A percentile compares a stretch with the other conserved stretches of the same genome.
phyloP scores from a whole-genome alignment of 2,888 invertebrate genomes.

The Trissoscelio sp. region DNA sequence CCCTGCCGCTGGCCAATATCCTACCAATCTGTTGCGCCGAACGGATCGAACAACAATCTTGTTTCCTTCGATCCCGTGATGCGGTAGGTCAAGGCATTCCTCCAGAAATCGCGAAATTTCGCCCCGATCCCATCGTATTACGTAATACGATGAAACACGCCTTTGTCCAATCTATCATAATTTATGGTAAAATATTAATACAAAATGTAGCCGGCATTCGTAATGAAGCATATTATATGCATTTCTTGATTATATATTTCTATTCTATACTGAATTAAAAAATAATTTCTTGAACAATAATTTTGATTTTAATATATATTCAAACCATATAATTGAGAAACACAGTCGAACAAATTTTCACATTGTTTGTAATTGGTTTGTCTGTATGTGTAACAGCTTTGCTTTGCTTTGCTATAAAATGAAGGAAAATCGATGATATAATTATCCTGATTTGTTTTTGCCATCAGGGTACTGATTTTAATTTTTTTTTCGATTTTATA shows the following conservation, averaged over 20 bases:
- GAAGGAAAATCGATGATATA: too few species aligned
- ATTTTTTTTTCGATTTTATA: too few species aligned
- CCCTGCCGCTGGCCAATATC: slow-evolving; percentile 69
- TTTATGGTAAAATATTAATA: slow-evolving; percentile 53
- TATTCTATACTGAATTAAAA: too few species aligned
- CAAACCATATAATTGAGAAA: too few species aligned
- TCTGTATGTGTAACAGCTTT: too few species aligned
- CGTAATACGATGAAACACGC: slow-evolving; percentile 17
- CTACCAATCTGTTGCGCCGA: slow-evolving; percentile 69
- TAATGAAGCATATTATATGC: slow-evolving; percentile 22
- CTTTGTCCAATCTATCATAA: slow-evolving; percentile 20
- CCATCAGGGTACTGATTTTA: too few species aligned
- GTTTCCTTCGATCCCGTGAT: slow-evolving; percentile 49
- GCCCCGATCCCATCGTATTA: slow-evolving; percentile 1
- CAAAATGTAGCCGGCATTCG: slow-evolving; percentile 19
- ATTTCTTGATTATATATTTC: slow-evolving; percentile 9
- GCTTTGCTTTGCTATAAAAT: too few species aligned
- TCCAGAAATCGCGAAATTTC: slow-evolving; percentile 56
- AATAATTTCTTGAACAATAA: too few species aligned
- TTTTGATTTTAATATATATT: too few species aligned
- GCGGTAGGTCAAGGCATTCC: slow-evolving; percentile 67
- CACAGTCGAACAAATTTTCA: too few species aligned
- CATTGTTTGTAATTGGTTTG: too few species aligned
- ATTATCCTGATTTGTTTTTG: too few species aligned
- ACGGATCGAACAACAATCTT: slow-evolving; percentile 57